Evolutionary conservation across 2,888 invertebrate species (phyloP), one percentile per base, ranked within the genome.

Genomic region (Himalopsyche kuldschensis): DNA sequence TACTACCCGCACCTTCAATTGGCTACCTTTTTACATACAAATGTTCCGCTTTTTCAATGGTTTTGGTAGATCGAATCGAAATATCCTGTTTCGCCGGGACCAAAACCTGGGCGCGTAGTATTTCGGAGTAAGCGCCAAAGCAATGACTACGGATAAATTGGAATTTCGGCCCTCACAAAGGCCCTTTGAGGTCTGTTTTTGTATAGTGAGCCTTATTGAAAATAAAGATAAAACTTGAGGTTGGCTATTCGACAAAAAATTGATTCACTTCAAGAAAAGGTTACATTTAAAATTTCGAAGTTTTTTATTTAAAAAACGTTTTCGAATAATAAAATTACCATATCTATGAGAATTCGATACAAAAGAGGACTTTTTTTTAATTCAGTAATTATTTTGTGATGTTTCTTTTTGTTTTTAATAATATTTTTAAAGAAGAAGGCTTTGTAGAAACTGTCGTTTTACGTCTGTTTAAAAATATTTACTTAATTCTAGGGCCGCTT

Each of bases 101-200:
- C 48, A 75, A 32, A 41, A 41, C 27, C 30, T 20, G 15, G 27
- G 27, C 81, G 75, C 32, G 75, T 81, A 32, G 81, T 76, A 75
- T 81, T 81, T 32, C 81, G 27, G 32, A 35, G 81, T 75, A 76
- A 76, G 76, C 75, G 76, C 81, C 75, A 75, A 75, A 55, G 81
- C 78, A 75, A 55, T 46, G 75, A 75, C 78, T 75, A 48, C 48
- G 79, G 81, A 81, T 79, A 84, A 84, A 84, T 84, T 84, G 84
- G 81, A 81, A 84, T 84, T 81, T 84, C 78, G 79, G 81, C 46
- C 81, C 81, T 41, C 30, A 77, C 84, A 79, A 83, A 84, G 79
- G 81, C 69, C 47, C 76, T 84, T 84, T 81, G 81, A 81, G 81
- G 69, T 81, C 81, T 63, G 69, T 84, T 79, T 80, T 35, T 27